These are phyloP conservation scores for Drosophila colorata DNA, from an alignment of 2,888 invertebrate species.

Conservation along the genomic window DNA sequence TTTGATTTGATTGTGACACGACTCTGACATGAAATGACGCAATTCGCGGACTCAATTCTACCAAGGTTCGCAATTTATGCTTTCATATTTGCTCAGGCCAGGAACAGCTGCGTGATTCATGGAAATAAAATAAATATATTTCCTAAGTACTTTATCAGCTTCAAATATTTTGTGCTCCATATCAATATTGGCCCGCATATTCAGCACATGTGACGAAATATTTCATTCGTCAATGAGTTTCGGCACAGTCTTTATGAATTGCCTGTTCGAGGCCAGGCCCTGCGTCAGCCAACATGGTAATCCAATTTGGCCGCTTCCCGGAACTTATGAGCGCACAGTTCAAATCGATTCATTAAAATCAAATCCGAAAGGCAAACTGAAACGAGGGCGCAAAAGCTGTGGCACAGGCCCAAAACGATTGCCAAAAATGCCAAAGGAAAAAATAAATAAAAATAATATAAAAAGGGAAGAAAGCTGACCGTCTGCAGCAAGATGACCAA, in stretches of 20 bases:
- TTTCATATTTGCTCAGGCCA: constrained; percentile 43
- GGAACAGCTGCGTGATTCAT: constrained; percentile 36
- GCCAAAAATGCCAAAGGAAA: constrained; percentile 46
- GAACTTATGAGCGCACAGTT: constrained; percentile 70
- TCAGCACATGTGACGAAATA: constrained; percentile 3
- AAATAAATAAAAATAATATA: constrained; percentile 26
- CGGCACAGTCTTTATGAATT: constrained; percentile 36
- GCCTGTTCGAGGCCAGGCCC: constrained; percentile 17
- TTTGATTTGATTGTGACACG: constrained; percentile 79
- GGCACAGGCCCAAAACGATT: constrained; percentile 53
- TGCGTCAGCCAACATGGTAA: constrained; percentile 63
- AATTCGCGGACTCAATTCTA: constrained; percentile 54
- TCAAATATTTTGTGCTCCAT: background rate
- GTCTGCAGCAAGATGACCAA: constrained; percentile 54
- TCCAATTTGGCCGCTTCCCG: constrained; percentile 72
- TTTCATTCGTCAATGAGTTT: constrained; percentile 29
- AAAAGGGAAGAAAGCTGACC: constrained; percentile 43
- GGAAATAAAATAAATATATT: constrained; percentile 1
- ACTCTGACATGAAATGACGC: constrained; percentile 75
- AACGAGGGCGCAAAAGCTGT: constrained; percentile 44
- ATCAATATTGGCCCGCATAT: constrained; percentile 3
- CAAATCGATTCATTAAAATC: constrained; percentile 80
- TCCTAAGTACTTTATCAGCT: background rate
- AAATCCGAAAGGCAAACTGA: constrained; percentile 59
- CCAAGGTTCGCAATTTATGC: constrained; percentile 56